Evolutionary conservation across 53 echinoderm and acorn worm species (phyloP).

Genomic region (Mesocentrotus franciscanus): DNA sequence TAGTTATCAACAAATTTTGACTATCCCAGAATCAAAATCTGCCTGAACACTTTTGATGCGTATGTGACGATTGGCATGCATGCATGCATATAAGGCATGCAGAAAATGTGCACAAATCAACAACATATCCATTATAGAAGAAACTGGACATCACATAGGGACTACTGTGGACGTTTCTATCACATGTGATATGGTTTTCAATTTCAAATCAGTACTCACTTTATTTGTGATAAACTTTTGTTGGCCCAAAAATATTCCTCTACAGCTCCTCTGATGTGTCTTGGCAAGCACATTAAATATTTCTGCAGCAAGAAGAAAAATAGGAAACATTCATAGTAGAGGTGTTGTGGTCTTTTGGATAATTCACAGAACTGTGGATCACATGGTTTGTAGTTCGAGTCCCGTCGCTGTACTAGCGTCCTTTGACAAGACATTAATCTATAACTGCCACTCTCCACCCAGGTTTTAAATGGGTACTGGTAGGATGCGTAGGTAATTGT

Average conservation of each 20-base stretch:
- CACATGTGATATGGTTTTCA: neutral
- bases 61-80: neutral
- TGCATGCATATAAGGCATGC: too few relatives aligned
- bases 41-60: neutral
- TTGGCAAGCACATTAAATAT: slow-evolving; percentile 90
- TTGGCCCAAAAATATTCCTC: slow-evolving; percentile 95
- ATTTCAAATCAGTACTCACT: slow-evolving; percentile 64
- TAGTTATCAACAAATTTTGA: neutral
- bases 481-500: too few relatives aligned
- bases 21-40: neutral
- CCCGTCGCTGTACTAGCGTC: too few relatives aligned
- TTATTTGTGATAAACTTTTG: slow-evolving; percentile 90
- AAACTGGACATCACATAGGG: neutral
- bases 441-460: too few relatives aligned
- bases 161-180: neutral
- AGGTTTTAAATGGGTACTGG: too few relatives aligned
- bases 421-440: too few relatives aligned
- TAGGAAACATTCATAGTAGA: neutral
- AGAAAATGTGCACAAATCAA: neutral
- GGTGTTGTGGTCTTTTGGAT: too few relatives aligned
- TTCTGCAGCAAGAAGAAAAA: slow-evolving; percentile 71
- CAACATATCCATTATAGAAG: neutral
- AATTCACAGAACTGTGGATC: too few relatives aligned
- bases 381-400: too few relatives aligned
- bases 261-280: slow-evolving; percentile 86